Base-by-base conservation (phyloP, 64 coral and sea anemone species). In the Cladopsammia gracilis region DNA sequence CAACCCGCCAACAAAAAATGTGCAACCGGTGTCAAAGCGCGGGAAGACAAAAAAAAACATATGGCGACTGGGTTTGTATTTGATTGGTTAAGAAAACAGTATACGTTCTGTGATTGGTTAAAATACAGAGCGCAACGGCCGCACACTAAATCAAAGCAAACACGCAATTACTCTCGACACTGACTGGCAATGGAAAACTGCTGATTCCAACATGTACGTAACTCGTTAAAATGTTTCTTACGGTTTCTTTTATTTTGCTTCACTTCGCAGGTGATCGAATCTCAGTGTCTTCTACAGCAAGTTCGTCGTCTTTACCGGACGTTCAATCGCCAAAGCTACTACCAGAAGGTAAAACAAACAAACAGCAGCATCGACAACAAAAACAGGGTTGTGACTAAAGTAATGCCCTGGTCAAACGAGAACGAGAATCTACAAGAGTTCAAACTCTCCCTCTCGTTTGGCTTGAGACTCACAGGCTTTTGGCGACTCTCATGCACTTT, bases 241-340 rank as follows among this genome's bases (percentile, higher is more conserved):
- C 5, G 56, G 11, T 8, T 80, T 61, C 14, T 26, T 43, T 60
- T 62, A 5, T 60, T 7, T 74, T 83, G 26, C 14, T 4, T 54
- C 42, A 75, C 6, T 82, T 90, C 22, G 42, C 79, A 92, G 90
- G 70, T 47, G 83, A 93, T 25, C 71, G 83, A 15, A 87, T 93
- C 24, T 93, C 91, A 12, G 52, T 93, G 12, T 93, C 91, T 0
- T 93, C 91, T n/a, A 91, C 77, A 23, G 74, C 91, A 50, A 93
- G 91, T 70, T 77, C 91, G n/a, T 86, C 91, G 19, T 93, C 91
- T 3, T 87, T 93, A 48, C 70, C 82, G 19, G 91, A 93, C 16
- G 43, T 85, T 0, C 71, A 76, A 11, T 93, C 91, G n/a, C 91
- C 91, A 42, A 86, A 85, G 57, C 71, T 70, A 20, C 50, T 67